These are phyloP conservation scores for Aelia acuminata DNA, from an alignment of 2,888 invertebrate genomes.

Conservation along the genomic window DNA sequence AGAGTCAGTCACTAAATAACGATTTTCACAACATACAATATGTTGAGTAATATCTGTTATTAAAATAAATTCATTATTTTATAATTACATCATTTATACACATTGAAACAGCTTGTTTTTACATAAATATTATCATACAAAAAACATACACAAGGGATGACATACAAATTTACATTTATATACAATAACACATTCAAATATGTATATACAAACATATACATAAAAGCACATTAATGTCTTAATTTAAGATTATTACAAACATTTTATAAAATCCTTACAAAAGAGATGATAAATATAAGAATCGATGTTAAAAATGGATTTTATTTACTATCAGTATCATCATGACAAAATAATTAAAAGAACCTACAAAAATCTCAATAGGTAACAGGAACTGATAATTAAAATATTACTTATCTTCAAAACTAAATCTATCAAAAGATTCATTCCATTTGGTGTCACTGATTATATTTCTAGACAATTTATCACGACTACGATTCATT, in stretches of 20 bases:
- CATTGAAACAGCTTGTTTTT: conserved; percentile 40
- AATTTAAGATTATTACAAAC: conserved; percentile 31
- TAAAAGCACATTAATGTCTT: conserved; percentile 27
- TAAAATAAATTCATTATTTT: conserved; percentile 52
- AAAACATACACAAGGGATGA: conserved; percentile 51
- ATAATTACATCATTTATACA: conserved; percentile 54
- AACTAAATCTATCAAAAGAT: conserved; percentile 71
- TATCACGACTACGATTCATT: conserved; percentile 60
- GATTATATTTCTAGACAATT: conserved; percentile 63
- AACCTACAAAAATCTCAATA: conserved; percentile 11
- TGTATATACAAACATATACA: conserved; percentile 47
- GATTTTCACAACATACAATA: conserved; percentile 50
- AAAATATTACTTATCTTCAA: conserved; percentile 66
- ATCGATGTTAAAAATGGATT: conserved; percentile 36
- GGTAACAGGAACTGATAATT: conserved; percentile 62
- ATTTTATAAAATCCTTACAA: conserved; percentile 53
- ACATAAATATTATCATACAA: conserved; percentile 55
- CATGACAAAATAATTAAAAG: conserved; percentile 35
- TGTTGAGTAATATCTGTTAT: conserved; percentile 35
- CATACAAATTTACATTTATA: conserved; percentile 48
- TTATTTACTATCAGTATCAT: conserved; percentile 42
- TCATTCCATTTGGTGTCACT: conserved; percentile 70
- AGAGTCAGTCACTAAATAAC: conserved; percentile 55
- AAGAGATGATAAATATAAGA: conserved; percentile 52
- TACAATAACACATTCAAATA: conserved; percentile 29